These are phyloP conservation scores for Mamestra configurata DNA, from an alignment of 1,140 invertebrate species.

Conservation along the genomic window DNA sequence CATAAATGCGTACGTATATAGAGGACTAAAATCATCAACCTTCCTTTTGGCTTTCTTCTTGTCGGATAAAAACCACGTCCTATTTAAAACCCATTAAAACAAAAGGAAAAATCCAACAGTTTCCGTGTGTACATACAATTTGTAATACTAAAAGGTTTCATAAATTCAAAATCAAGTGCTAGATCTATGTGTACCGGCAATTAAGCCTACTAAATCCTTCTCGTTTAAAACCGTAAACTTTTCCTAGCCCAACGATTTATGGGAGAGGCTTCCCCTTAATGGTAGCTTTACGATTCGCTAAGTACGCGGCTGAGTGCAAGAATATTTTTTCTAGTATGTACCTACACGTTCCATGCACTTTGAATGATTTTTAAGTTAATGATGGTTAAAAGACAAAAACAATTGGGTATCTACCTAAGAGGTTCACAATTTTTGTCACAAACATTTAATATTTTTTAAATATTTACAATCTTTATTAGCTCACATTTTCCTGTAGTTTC, in stretches of 20 bases:
- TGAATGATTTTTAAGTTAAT: too few species aligned
- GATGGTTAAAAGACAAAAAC: too few species aligned
- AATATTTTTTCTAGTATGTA: neutral
- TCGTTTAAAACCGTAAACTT: slow-evolving; percentile 7
- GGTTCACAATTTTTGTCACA: too few species aligned
- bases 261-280: slow-evolving; percentile 30
- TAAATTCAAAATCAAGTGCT: slow-evolving; percentile 33
- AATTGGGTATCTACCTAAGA: too few species aligned
- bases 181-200: slow-evolving; percentile 25
- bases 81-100: slow-evolving; percentile 1
- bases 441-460: too few species aligned
- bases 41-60: too few species aligned
- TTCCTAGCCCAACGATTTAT: slow-evolving; percentile 25
- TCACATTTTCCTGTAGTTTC: too few species aligned
- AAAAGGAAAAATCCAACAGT: neutral
- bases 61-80: neutral
- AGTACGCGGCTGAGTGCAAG: slow-evolving; percentile 1
- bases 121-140: slow-evolving; percentile 18
- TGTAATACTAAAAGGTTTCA: slow-evolving; percentile 17
- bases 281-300: slow-evolving; percentile 31
- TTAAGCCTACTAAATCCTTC: slow-evolving; percentile 16
- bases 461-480: too few species aligned
- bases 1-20: too few species aligned
- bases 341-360: neutral
- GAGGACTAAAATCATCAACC: too few species aligned